Conservation (phyloP, 2,888 invertebrate species). For the Epirrhoe alternata region DNA sequence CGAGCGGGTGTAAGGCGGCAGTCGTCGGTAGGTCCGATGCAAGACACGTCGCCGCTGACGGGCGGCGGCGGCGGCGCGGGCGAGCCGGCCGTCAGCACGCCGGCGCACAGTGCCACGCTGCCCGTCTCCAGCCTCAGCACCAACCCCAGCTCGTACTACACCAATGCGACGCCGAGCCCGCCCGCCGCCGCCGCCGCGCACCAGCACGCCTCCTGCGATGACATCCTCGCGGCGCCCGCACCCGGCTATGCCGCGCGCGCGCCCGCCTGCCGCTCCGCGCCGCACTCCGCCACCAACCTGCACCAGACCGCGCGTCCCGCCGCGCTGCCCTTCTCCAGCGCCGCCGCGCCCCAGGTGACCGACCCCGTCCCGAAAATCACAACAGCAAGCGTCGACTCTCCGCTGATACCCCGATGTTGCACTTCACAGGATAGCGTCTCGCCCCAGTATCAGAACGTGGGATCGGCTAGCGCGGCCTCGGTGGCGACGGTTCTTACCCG, state of each 20-base stretch:
- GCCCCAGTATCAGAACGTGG: conserved; percentile 80
- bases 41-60: conserved; percentile 81
- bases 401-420: not conserved
- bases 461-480: conserved; percentile 69
- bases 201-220: conserved; percentile 79
- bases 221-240: conserved; percentile 73
- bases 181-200: conserved; percentile 71
- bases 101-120: conserved; percentile 78
- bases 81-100: conserved; percentile 76
- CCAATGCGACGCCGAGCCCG: conserved; percentile 86
- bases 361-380: not conserved
- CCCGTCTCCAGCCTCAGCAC: conserved; percentile 84
- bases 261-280: conserved; percentile 77
- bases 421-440: conserved; percentile 71
- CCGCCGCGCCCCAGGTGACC: conserved; percentile 43
- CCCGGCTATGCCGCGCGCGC: conserved; percentile 63
- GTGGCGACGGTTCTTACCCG: conserved; percentile 86
- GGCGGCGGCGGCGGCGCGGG: conserved; percentile 63
- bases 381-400: not conserved
- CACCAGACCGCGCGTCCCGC: conserved; percentile 76
- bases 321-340: conserved; percentile 67
- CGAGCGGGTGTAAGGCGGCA: conserved; percentile 86
- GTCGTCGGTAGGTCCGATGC: conserved; percentile 86
- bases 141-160: conserved; percentile 85
- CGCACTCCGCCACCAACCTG: conserved; percentile 78